phyloP scores from a whole-genome alignment of 2,113 vertebrate genomes.

The Pelodiscus sinensis region DNA sequence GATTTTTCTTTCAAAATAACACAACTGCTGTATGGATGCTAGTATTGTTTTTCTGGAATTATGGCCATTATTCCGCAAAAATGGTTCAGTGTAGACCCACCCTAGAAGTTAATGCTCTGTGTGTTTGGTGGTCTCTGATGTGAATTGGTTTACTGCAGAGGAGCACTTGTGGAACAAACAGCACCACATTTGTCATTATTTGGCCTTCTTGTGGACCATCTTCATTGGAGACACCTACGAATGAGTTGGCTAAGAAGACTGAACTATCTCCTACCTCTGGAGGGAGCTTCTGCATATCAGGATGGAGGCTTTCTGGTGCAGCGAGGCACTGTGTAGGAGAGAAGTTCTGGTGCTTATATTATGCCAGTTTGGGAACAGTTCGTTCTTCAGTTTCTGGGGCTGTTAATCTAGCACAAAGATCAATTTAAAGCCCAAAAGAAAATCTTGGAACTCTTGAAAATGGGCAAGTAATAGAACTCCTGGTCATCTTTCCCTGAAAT shows the following conservation, averaged over 20 bases:
- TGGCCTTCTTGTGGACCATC: accelerated
- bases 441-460: too few species aligned
- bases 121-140: background rate
- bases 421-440: background rate
- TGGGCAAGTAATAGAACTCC: background rate
- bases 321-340: background rate
- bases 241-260: background rate
- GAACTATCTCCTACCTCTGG: background rate
- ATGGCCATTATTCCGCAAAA: too few species aligned
- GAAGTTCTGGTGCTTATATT: background rate
- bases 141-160: background rate
- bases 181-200: background rate
- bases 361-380: background rate
- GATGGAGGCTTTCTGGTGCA: background rate
- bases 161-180: background rate
- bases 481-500: background rate
- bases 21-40: too few species aligned
- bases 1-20: too few species aligned
- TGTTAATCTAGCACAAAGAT: background rate
- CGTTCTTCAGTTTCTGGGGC: background rate
- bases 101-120: background rate
- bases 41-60: too few species aligned
- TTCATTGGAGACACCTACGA: background rate
- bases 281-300: background rate
- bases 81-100: too few species aligned